These are phyloP conservation scores for Stichodactyla helianthus DNA, from an alignment of 64 coral and sea anemone species.

Conservation along the genomic window DNA sequence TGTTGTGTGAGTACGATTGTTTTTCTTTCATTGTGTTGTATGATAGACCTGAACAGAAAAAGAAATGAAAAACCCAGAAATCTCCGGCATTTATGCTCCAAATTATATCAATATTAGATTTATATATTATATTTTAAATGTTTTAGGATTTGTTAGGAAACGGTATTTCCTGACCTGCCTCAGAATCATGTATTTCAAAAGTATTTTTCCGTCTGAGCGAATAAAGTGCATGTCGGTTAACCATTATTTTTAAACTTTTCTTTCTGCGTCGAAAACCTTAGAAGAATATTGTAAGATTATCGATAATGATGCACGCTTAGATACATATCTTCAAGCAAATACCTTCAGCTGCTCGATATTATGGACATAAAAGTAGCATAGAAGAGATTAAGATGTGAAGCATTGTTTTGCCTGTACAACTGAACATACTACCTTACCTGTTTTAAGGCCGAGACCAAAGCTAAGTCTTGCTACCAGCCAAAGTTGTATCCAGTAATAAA, in stretches of 20 bases:
- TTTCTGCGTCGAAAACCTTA: background rate
- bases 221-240: background rate
- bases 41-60: too few species aligned
- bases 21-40: too few species aligned
- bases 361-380: background rate
- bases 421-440: conserved; percentile 7
- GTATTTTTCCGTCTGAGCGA: background rate
- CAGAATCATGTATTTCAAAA: background rate
- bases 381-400: background rate
- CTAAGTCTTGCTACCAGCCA: background rate
- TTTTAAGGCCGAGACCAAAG: background rate
- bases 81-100: too few species aligned
- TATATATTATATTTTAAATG: too few species aligned
- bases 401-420: background rate
- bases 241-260: background rate
- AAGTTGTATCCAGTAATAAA: background rate
- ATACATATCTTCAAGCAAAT: background rate
- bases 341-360: background rate
- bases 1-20: too few species aligned
- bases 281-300: background rate
- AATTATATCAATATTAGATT: too few species aligned
- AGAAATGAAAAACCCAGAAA: too few species aligned
- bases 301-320: background rate
- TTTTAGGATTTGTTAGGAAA: too few species aligned
- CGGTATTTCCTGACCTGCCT: too few species aligned